Conservation (phyloP, 2,888 invertebrate genomes). For the Nephrotoma guestfalica region DNA sequence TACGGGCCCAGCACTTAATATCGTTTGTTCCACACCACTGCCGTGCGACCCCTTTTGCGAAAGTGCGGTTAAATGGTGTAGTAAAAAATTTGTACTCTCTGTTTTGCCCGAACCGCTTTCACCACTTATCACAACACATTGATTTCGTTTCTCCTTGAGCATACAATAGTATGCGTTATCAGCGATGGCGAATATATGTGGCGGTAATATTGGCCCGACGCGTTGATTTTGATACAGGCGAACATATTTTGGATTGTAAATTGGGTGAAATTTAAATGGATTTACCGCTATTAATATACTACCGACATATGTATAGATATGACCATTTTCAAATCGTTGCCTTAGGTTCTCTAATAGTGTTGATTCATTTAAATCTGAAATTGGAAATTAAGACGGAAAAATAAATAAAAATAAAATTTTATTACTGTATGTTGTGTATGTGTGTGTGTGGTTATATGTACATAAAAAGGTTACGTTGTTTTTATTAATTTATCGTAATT, state of each 20-base stretch:
- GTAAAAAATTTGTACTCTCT: constrained; percentile 87
- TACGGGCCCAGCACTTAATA: constrained; percentile 89
- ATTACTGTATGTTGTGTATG: not conserved
- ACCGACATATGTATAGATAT: constrained; percentile 93
- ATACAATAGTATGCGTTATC: constrained; percentile 90
- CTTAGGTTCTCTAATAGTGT: constrained; percentile 82
- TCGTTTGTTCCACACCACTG: constrained; percentile 93
- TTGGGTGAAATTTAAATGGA: constrained; percentile 89
- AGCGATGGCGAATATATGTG: constrained; percentile 93
- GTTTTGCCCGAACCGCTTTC: constrained; percentile 95
- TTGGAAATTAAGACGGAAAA: not conserved
- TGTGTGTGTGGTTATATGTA: not conserved
- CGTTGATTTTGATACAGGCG: constrained; percentile 88
- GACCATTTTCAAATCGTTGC: constrained; percentile 76
- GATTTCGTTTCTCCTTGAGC: constrained; percentile 76
- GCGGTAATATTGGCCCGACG: constrained; percentile 81
- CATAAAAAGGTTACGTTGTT: not conserved
- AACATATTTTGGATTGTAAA: constrained; percentile 95
- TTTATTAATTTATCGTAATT: not conserved
- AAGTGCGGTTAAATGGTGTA: constrained; percentile 88
- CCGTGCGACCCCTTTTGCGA: constrained; percentile 90
- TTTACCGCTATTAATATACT: constrained; percentile 92
- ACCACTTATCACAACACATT: constrained; percentile 89
- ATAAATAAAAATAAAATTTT: not conserved
- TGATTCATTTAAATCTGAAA: constrained; percentile 73